Conservation (phyloP, 1,140 invertebrate genomes). For the Rhopalosiphum maidis region DNA sequence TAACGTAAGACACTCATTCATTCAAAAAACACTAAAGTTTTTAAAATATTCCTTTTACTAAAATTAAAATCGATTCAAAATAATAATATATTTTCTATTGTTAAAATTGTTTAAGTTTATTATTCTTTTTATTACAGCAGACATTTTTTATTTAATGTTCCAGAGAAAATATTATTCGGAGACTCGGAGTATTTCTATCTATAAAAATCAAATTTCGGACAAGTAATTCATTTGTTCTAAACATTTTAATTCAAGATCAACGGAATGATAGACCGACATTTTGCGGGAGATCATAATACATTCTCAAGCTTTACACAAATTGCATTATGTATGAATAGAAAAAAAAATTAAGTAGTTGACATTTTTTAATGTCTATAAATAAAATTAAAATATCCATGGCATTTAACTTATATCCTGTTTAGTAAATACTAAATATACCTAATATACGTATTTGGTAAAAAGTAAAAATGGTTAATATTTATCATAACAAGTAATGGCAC, state of each 20-base stretch:
- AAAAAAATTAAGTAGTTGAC: too few species aligned
- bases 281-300: not conserved
- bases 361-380: too few species aligned
- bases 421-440: too few species aligned
- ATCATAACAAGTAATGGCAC: too few species aligned
- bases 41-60: not conserved
- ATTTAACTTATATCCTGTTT: too few species aligned
- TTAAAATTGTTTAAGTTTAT: too few species aligned
- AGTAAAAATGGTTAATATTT: too few species aligned
- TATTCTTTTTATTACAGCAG: not conserved
- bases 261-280: not conserved
- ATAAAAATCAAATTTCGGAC: not conserved
- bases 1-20: not conserved
- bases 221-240: not conserved
- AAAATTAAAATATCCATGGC: too few species aligned
- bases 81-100: too few species aligned
- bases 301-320: not conserved
- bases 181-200: not conserved
- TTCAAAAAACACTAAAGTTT: not conserved
- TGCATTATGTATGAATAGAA: too few species aligned
- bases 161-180: not conserved
- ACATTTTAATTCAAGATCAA: not conserved
- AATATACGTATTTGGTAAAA: too few species aligned
- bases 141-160: not conserved
- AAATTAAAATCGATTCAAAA: not conserved